Evolutionary conservation across 2,113 vertebrate genomes (phyloP), one percentile per base, ranked within the genome.

Genomic region (Entomyzon cyanotis): DNA sequence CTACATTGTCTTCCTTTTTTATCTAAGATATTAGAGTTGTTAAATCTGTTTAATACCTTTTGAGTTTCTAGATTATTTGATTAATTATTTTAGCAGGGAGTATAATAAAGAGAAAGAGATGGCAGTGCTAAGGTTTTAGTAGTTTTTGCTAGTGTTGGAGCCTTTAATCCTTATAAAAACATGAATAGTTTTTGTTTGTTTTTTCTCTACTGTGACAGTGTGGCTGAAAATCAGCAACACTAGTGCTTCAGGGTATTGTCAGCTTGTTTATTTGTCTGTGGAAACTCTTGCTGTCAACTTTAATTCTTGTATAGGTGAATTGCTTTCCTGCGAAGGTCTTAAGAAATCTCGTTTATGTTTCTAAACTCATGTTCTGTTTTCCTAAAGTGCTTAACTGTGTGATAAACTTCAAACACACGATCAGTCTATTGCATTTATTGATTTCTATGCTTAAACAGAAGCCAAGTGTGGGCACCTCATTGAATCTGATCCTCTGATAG

Each of bases 161-260:
- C 10, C 53, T 67, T 88, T 74, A 79, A 70, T 71, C 60, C 42
- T 63, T 68, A 13, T 28, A 84, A 85, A 74, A 7, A 11, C 8
- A 53, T n/a, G 2, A 49, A 9, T 47, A 78, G 31, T 41, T 60
- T 47, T 41, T 62, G 46, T 44, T 58, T 56, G 6, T 19, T 73
- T 82, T 44, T 11, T 3, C 63, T 80, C 15, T 50, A 33, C 39
- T 75, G 6, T 96, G 41, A 75, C 83, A 87, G 14, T 37, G 39
- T 65, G 83, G 68, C 89, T 96, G 87, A 76, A 94, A 93, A 84
- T 93, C 88, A 94, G 78, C 55, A 94, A 84, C 84, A 74, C 64
- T 35, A 91, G 41, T 67, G 84, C 84, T 96, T 95, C 78, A 60
- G 91, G 85, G 96, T 95, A 96, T 92, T 97, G 96, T 96, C 88